Conservation (phyloP, 2,888 invertebrate species). For the Torymus auratus region DNA sequence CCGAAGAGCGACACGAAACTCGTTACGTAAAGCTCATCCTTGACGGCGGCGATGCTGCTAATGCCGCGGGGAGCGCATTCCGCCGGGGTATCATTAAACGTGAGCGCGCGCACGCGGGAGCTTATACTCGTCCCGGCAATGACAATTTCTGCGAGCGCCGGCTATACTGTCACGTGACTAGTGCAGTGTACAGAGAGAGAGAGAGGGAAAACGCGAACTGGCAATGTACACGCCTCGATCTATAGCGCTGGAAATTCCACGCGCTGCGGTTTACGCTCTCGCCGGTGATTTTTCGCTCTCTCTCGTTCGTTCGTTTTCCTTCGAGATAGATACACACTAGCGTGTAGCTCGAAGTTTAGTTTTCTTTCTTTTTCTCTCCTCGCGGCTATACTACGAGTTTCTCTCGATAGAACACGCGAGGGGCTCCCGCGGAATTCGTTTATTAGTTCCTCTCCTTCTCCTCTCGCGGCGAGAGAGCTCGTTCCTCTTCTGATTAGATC, state of each 20-base stretch:
- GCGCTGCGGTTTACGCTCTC: too few relatives aligned
- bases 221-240: background rate
- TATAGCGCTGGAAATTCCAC: background rate
- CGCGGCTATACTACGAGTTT: too few relatives aligned
- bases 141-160: background rate
- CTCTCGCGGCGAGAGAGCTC: conserved; percentile 1
- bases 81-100: conserved; percentile 59
- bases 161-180: background rate
- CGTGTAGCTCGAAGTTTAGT: too few relatives aligned
- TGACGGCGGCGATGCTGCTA: conserved; percentile 1
- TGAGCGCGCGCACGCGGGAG: background rate
- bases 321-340: too few relatives aligned
- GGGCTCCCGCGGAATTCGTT: background rate
- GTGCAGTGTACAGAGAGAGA: too few relatives aligned
- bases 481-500: background rate
- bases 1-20: background rate
- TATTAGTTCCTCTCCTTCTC: too few relatives aligned
- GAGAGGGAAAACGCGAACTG: too few relatives aligned
- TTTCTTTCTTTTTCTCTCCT: too few relatives aligned
- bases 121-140: background rate
- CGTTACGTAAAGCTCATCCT: conserved; percentile 33
- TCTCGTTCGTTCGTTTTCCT: too few relatives aligned
- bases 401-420: background rate
- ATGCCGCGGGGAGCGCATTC: conserved; percentile 1
- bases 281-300: too few relatives aligned